Evolutionary conservation across 2,888 invertebrate genomes (phyloP).

Genomic region (Tetragnatha montana): DNA sequence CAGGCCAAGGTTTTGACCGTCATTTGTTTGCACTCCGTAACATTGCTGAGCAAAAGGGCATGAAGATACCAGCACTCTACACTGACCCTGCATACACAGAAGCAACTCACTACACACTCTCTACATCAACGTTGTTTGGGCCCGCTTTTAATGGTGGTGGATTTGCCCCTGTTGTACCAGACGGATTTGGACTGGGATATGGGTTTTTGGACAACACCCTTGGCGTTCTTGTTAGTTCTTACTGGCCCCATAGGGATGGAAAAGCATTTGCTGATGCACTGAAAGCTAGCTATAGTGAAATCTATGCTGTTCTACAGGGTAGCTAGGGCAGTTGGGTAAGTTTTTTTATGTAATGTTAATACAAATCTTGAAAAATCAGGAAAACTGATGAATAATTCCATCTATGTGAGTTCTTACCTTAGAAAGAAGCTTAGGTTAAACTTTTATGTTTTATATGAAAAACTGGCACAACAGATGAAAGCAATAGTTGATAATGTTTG

Average conservation of each 20-base stretch:
- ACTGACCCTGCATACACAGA: constrained; percentile 85
- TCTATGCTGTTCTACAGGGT: constrained; percentile 77
- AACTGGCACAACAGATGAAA: no score
- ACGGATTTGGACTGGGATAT: constrained; percentile 96
- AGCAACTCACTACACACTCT: constrained; percentile 92
- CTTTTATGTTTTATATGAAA: no score
- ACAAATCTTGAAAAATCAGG: no score
- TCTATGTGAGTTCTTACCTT: no score
- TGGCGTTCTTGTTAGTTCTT: constrained; percentile 89
- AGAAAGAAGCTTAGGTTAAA: no score
- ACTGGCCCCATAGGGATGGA: constrained; percentile 84
- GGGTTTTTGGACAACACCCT: constrained; percentile 88
- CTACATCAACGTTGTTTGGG: constrained; percentile 94
- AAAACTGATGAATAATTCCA: no score
- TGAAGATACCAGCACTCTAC: constrained; percentile 82
- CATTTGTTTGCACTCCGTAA: constrained; percentile 92
- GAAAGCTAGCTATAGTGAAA: constrained; percentile 84
- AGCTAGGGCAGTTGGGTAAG: constrained; percentile 5
- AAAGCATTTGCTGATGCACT: constrained; percentile 84
- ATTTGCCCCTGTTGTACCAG: constrained; percentile 92
- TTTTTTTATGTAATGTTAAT: not conserved
- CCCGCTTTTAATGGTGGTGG: constrained; percentile 91
- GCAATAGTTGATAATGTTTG: no score
- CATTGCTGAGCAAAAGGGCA: constrained; percentile 80
- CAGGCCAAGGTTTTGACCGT: constrained; percentile 95